These are phyloP conservation scores for Schizopygopsis malacanthus DNA, from an alignment of 2,797 vertebrate species.

Conservation along the genomic window DNA sequence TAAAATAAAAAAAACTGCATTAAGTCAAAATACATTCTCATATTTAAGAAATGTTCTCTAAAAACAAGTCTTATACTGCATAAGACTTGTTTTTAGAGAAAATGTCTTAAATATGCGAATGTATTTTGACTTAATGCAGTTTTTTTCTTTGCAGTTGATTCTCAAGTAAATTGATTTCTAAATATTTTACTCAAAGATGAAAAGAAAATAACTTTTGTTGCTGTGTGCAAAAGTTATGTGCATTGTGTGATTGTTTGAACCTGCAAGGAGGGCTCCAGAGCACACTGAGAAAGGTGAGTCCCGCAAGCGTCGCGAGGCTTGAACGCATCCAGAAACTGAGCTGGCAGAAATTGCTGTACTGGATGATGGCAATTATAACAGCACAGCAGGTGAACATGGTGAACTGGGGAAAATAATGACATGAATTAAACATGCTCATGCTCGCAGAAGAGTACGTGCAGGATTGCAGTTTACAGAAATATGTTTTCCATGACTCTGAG, in stretches of 20 bases:
- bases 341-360: constrained; percentile 98
- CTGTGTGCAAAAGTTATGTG: background rate
- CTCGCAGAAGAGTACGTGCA: background rate
- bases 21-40: background rate
- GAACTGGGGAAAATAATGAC: constrained; percentile 75
- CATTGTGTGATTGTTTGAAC: constrained; percentile 2
- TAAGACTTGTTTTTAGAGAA: too few species aligned
- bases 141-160: background rate
- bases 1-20: background rate
- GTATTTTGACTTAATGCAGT: too few species aligned
- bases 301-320: constrained; percentile 85
- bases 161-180: background rate
- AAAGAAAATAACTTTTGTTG: background rate
- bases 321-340: constrained; percentile 99
- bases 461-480: constrained; percentile 22
- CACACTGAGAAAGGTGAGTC: constrained; percentile 84
- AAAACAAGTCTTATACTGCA: background rate
- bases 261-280: constrained; percentile 83
- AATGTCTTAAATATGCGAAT: too few species aligned
- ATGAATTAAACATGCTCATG: constrained; percentile 17
- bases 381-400: constrained; percentile 90
- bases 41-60: background rate
- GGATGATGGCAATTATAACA: constrained; percentile 89
- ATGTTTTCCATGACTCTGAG: background rate
- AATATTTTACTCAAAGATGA: background rate